phyloP scores from a whole-genome alignment of 2,113 vertebrate genomes.

The Sturnira hondurensis region DNA sequence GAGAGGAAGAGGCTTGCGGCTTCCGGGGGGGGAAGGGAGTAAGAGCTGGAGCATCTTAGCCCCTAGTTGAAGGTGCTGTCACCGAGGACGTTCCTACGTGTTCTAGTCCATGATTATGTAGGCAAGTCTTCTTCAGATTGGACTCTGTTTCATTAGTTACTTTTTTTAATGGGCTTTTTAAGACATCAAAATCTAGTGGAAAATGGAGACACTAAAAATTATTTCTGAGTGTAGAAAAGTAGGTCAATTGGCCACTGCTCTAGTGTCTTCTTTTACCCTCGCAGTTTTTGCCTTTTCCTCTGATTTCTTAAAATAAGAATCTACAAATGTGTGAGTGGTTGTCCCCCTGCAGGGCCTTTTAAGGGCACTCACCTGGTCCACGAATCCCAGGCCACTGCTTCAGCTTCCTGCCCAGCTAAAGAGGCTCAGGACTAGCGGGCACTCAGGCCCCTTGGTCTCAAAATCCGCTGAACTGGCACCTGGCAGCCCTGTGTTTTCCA shows the following conservation, averaged over 20 bases:
- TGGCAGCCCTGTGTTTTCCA: background rate
- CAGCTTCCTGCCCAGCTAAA: background rate
- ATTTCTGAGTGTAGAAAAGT: background rate
- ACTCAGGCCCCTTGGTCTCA: background rate
- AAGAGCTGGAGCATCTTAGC: background rate
- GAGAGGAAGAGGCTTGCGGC: background rate
- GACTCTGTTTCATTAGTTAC: background rate
- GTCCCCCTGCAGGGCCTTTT: no score
- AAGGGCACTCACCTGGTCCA: background rate
- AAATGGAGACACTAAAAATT: background rate
- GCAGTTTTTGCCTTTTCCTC: background rate
- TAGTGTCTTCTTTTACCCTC: background rate
- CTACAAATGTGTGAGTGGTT: background rate
- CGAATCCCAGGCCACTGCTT: background rate
- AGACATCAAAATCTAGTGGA: background rate
- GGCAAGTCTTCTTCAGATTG: background rate
- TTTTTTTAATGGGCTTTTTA: background rate
- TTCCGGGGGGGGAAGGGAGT: fast-evolving
- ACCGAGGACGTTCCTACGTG: background rate
- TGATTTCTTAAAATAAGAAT: background rate
- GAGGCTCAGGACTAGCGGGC: background rate
- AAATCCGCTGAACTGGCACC: no score
- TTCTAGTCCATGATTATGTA: background rate
- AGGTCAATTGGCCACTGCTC: background rate
- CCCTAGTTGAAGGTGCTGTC: background rate